A percentile compares a stretch with the other conserved stretches of the same genome.
Evolutionary conservation across 1,140 invertebrate genomes (phyloP).

Genomic region (Magallana angulata): DNA sequence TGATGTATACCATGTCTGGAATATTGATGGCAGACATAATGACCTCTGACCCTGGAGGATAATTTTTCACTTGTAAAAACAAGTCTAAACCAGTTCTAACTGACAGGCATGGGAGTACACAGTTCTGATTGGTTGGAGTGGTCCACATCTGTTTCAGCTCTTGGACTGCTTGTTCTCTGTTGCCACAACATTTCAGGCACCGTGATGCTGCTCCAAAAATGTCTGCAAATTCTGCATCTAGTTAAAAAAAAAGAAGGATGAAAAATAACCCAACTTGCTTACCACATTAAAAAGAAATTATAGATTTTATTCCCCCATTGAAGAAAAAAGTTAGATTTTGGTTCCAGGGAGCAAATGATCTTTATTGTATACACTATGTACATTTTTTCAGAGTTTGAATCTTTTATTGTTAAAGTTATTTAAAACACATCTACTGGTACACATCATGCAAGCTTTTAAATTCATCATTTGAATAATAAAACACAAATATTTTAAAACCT

Average conservation of each 20-base stretch:
- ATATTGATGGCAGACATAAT: conserved; percentile 80
- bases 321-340: too few species aligned
- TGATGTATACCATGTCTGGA: conserved; percentile 76
- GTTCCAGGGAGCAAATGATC: too few species aligned
- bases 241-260: conserved; percentile 17
- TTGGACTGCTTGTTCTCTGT: conserved; percentile 60
- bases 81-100: conserved; percentile 78
- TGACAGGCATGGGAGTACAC: conserved; percentile 75
- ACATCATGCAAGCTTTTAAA: too few species aligned
- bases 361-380: too few species aligned
- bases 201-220: conserved; percentile 56
- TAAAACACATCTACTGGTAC: too few species aligned
- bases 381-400: too few species aligned
- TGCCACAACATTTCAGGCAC: conserved; percentile 54
- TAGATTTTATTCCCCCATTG: too few species aligned
- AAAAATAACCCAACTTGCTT: too few species aligned
- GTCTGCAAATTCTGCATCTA: conserved; percentile 68
- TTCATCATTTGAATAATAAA: too few species aligned
- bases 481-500: too few species aligned
- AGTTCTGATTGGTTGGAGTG: conserved; percentile 68
- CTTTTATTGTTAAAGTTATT: too few species aligned
- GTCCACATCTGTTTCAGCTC: conserved; percentile 71
- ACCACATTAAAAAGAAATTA: too few species aligned
- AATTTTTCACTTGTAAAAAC: conserved; percentile 73
- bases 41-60: conserved; percentile 77